Conservation (phyloP, 2,113 vertebrate genomes). For the Polypterus bichir region DNA sequence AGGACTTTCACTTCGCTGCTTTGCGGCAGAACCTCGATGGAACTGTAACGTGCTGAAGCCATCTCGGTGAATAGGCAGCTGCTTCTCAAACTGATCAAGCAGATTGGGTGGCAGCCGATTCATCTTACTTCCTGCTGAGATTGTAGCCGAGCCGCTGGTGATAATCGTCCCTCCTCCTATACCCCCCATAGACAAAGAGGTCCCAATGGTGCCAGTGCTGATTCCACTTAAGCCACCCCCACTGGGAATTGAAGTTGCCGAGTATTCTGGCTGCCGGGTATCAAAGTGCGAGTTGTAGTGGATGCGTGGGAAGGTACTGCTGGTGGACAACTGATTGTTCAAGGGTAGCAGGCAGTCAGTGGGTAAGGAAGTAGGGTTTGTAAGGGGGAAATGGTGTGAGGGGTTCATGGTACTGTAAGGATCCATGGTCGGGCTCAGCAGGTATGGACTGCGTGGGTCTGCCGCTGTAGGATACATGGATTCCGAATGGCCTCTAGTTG, state of each 20-base stretch:
- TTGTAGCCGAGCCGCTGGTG: constrained; percentile 56
- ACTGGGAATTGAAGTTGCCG: constrained; percentile 54
- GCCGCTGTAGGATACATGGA: constrained; percentile 68
- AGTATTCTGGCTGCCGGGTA: constrained; percentile 65
- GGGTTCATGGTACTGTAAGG: constrained; percentile 75
- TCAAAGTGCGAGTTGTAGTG: constrained; percentile 95
- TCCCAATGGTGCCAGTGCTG: constrained; percentile 45
- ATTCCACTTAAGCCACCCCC: constrained; percentile 53
- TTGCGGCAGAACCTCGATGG: constrained; percentile 64
- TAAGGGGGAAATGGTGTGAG: constrained; percentile 47
- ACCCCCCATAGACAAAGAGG: constrained; percentile 52
- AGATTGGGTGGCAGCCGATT: constrained; percentile 78
- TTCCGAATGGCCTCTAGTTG: constrained; percentile 49
- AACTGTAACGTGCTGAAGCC: constrained; percentile 96
- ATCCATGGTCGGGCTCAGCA: constrained; percentile 74
- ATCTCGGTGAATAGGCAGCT: constrained; percentile 77
- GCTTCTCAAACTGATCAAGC: constrained; percentile 93
- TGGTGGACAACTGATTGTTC: constrained; percentile 88
- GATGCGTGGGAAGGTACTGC: constrained; percentile 91
- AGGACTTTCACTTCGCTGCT: constrained; percentile 88
- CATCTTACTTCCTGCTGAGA: constrained; percentile 68
- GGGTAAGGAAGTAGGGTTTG: constrained; percentile 53
- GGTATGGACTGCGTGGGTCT: constrained; percentile 68
- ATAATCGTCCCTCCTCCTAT: constrained; percentile 55
- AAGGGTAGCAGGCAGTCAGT: constrained; percentile 78